These are phyloP conservation scores for Dallia pectoralis DNA, from an alignment of 2,797 vertebrate species.

Conservation along the genomic window DNA sequence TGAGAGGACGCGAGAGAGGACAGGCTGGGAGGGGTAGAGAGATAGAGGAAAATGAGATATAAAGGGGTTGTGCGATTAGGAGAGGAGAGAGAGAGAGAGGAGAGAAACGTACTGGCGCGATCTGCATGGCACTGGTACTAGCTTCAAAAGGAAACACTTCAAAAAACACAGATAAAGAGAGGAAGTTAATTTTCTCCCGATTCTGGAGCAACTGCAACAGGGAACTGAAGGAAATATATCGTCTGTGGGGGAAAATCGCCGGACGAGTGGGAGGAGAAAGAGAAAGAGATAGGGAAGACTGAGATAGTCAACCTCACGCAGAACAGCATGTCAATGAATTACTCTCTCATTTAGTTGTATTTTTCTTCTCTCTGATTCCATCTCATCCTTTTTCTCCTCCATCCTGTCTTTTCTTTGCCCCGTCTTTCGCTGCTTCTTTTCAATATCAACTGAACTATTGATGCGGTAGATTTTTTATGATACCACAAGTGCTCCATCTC, in stretches of 20 bases:
- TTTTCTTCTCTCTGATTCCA: slow-evolving; percentile 8
- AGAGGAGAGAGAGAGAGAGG: neutral
- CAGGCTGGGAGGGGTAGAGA: neutral
- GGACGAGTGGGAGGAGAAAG: neutral
- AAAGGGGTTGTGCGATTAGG: neutral
- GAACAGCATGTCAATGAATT: slow-evolving; percentile 64
- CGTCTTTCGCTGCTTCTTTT: slow-evolving; percentile 37
- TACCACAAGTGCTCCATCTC: slow-evolving; percentile 13
- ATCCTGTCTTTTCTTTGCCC: slow-evolving; percentile 33
- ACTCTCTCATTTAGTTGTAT: slow-evolving; percentile 41
- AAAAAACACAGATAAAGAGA: neutral
- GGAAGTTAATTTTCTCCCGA: neutral
- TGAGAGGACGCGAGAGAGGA: too few species aligned
- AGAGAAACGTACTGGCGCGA: neutral
- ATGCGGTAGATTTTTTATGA: slow-evolving; percentile 61
- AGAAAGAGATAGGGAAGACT: slow-evolving; percentile 6
- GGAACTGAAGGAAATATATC: slow-evolving; percentile 15
- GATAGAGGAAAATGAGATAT: neutral
- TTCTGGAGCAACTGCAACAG: slow-evolving; percentile 1
- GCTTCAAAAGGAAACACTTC: neutral
- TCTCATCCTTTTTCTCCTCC: slow-evolving; percentile 22
- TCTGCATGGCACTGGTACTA: neutral
- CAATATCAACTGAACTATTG: slow-evolving; percentile 56
- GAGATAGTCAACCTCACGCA: slow-evolving; percentile 55
- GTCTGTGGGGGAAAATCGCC: too few species aligned